phyloP scores from a whole-genome alignment of 2,797 vertebrate species.

The Carapus acus region DNA sequence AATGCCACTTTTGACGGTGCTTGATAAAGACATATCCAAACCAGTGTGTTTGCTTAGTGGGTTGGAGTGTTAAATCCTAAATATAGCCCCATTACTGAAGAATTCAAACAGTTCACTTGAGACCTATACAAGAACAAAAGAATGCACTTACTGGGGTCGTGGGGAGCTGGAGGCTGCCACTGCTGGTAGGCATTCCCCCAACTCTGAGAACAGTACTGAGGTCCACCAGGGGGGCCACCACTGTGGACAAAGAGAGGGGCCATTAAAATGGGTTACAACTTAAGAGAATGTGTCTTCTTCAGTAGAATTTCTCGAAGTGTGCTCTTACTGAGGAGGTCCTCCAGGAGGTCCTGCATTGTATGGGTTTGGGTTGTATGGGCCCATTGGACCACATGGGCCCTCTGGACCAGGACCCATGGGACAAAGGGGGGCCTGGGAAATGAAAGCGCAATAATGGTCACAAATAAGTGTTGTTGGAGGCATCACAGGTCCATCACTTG shows the following conservation, averaged over 20 bases:
- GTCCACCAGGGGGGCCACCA: slow-evolving; percentile 81
- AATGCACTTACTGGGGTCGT: slow-evolving; percentile 82
- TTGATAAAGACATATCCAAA: too few relatives aligned
- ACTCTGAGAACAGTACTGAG: slow-evolving; percentile 86
- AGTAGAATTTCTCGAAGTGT: not conserved
- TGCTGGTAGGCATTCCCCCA: slow-evolving; percentile 89
- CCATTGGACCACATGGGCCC: slow-evolving; percentile 84
- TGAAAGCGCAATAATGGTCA: not conserved
- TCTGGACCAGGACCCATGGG: slow-evolving; percentile 81
- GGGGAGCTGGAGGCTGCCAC: slow-evolving; percentile 87
- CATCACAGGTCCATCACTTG: too few relatives aligned
- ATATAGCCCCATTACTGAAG: too few relatives aligned
- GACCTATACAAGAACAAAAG: too few relatives aligned
- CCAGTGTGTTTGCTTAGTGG: too few relatives aligned
- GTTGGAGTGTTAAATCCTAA: too few relatives aligned
- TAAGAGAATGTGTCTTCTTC: not conserved
- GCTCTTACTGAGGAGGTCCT: slow-evolving; percentile 85
- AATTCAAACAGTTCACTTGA: too few relatives aligned
- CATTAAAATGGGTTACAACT: not conserved
- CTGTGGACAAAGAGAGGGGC: slow-evolving; percentile 51
- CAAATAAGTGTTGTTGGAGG: not conserved
- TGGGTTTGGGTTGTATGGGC: slow-evolving; percentile 88
- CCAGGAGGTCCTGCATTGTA: slow-evolving; percentile 88
- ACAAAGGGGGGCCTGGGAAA: slow-evolving; percentile 81
- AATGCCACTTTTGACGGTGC: too few relatives aligned